Evolutionary conservation across 2,797 vertebrate genomes (phyloP).

Genomic region (Scarus forsteni): DNA sequence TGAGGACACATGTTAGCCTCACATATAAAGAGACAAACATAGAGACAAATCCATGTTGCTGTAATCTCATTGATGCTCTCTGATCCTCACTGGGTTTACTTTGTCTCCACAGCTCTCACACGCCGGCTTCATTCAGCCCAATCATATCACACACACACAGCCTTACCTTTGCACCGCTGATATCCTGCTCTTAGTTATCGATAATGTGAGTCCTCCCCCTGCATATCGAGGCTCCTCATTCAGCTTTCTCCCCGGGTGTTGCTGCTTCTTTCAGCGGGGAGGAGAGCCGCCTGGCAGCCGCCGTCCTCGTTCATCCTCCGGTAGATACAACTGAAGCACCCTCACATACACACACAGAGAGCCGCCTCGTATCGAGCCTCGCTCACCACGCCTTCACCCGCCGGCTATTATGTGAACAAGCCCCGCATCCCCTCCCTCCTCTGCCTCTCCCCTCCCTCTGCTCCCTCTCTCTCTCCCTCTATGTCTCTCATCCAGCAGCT

Average conservation of each 20-base stretch:
- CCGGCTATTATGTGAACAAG: conserved; percentile 81
- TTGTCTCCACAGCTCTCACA: conserved; percentile 63
- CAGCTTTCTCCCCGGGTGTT: conserved; percentile 56
- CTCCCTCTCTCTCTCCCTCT: conserved; percentile 12
- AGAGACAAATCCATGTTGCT: conserved; percentile 40
- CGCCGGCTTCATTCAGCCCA: conserved; percentile 35
- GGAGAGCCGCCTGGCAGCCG: conserved; percentile 65
- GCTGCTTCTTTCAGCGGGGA: conserved; percentile 48
- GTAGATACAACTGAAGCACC: conserved; percentile 47
- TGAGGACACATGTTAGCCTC: conserved; percentile 6
- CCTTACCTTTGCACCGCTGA: conserved; percentile 71
- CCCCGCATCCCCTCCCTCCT: conserved; percentile 52
- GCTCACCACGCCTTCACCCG: conserved; percentile 83
- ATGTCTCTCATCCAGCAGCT: conserved; percentile 71
- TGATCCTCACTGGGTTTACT: conserved; percentile 56
- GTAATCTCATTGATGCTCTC: conserved; percentile 44
- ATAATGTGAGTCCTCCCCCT: conserved; percentile 29
- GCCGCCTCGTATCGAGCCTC: conserved; percentile 64
- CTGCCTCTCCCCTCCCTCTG: neutral
- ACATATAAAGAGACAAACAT: neutral
- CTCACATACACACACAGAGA: conserved; percentile 25
- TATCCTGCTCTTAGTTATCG: conserved; percentile 43
- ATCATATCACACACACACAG: conserved; percentile 25
- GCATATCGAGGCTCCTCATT: conserved; percentile 57
- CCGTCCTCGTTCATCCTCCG: conserved; percentile 68